Conservation (phyloP, 2,797 vertebrate species). For the Typhlichthys eigenmanni region DNA sequence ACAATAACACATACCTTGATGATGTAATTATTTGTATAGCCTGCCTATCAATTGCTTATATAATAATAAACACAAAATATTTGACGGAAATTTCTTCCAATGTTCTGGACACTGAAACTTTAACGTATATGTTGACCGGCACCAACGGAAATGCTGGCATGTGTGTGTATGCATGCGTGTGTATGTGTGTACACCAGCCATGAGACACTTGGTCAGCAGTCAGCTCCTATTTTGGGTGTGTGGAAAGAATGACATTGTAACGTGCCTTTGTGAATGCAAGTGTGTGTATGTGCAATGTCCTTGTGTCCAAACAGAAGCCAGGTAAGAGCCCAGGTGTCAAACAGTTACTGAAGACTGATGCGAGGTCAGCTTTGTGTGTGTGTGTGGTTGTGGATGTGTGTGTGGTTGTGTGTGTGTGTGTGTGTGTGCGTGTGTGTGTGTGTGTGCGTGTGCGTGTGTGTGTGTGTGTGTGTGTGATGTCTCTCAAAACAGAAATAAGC, state of each 20-base stretch:
- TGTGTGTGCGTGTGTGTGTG: slow-evolving; percentile 1
- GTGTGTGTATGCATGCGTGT: neutral
- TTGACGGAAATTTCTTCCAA: no score
- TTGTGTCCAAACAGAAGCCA: slow-evolving; percentile 48
- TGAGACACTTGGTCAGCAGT: slow-evolving; percentile 42
- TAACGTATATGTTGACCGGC: no score
- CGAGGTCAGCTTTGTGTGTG: slow-evolving; percentile 19
- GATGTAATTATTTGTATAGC: no score
- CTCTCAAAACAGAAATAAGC: slow-evolving; percentile 43
- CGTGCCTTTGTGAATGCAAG: slow-evolving; percentile 8
- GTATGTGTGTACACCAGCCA: slow-evolving; percentile 2
- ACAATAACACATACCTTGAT: no score
- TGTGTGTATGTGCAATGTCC: slow-evolving; percentile 37
- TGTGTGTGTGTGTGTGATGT: slow-evolving; percentile 8
- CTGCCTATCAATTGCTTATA: no score
- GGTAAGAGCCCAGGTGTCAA: slow-evolving; percentile 57
- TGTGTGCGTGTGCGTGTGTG: neutral
- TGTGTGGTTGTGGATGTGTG: slow-evolving; percentile 1
- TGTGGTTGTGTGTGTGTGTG: slow-evolving; percentile 3
- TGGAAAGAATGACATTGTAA: slow-evolving; percentile 46
- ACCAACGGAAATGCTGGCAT: no score
- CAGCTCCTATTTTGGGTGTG: slow-evolving; percentile 44
- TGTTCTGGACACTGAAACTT: no score
- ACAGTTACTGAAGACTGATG: slow-evolving; percentile 63
- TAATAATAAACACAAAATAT: no score